Base-by-base conservation (phyloP, 1,140 invertebrate species). In the Laodelphax striatellus region DNA sequence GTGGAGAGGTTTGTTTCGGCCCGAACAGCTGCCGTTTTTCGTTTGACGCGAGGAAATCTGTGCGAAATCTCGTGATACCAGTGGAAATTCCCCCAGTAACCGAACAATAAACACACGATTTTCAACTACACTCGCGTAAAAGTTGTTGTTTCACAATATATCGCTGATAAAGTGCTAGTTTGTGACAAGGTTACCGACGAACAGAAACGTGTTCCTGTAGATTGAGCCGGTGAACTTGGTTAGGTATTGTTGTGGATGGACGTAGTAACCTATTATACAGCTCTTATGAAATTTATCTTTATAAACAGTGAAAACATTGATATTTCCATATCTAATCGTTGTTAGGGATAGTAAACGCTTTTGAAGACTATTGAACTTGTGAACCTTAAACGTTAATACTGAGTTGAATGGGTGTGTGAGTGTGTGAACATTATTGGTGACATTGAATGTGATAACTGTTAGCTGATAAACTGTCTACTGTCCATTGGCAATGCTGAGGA, bases 351-450 rank as follows among this genome's bases (percentile, higher is more conserved):
- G 10, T 38, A 38, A 13, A 5, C 8, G 34, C 34, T 38, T 38
- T 11, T 9, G 10, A 38, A 38, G 10, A 38, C 34, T 28, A 38
- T 3, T 38, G 10, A 11, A 38, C 34, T 11, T 11, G 11, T 38
- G 9, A 11, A 38, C 34, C 11, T 5, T 13, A 2, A 38, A 38
- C 34, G 11, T 38, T 13, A 8, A 38, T 31, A 31, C 9, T 31
- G 8, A 38, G 10, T 38, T 38, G 3, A 11, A 38, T 38, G 34
- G 11, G 8, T 38, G 34, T 38, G 34, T 38, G 34, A 11, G 4
- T 38, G 38, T 24, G 24, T 60, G 24, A 54, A 60, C 24, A 42
- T 55, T 55, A 38, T 52, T 50, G 24, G n/a, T 42, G 52, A 55
- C 44, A 55, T 16, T 53, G 19, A 53, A 9, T 14, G 22, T 14